Evolutionary conservation across 2,113 vertebrate genomes (phyloP).

Genomic region (Callocephalon fimbriatum): DNA sequence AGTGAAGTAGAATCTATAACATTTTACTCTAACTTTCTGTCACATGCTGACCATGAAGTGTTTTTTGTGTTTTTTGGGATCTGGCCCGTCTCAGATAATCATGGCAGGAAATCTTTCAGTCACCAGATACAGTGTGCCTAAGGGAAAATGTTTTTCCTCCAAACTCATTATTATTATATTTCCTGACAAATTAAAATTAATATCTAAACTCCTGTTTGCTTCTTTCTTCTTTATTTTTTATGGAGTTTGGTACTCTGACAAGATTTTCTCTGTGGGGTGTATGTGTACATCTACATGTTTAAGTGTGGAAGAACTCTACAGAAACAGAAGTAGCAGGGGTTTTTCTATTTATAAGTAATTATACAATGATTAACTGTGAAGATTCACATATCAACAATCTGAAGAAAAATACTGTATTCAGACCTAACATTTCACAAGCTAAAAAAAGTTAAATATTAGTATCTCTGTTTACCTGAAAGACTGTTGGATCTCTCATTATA

Average conservation of each 20-base stretch:
- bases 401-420: constrained; percentile 4
- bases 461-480: not conserved
- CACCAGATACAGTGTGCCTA: not conserved
- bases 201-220: not conserved
- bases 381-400: not conserved
- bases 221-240: not conserved
- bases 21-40: not conserved
- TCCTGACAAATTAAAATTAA: not conserved
- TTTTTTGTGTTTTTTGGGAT: not conserved
- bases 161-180: not conserved
- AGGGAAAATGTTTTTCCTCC: not conserved
- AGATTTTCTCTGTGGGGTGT: not conserved
- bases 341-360: not conserved
- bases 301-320: not conserved
- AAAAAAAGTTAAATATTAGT: not conserved
- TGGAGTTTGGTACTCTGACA: not conserved
- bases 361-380: not conserved
- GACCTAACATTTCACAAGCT: not conserved
- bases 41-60: not conserved
- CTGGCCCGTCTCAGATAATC: not conserved
- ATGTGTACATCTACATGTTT: not conserved
- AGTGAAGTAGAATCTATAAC: not conserved
- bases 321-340: not conserved
- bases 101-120: not conserved
- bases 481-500: not conserved